Base-by-base conservation (phyloP, 2,888 invertebrate genomes). In the Nycteola revayana region DNA sequence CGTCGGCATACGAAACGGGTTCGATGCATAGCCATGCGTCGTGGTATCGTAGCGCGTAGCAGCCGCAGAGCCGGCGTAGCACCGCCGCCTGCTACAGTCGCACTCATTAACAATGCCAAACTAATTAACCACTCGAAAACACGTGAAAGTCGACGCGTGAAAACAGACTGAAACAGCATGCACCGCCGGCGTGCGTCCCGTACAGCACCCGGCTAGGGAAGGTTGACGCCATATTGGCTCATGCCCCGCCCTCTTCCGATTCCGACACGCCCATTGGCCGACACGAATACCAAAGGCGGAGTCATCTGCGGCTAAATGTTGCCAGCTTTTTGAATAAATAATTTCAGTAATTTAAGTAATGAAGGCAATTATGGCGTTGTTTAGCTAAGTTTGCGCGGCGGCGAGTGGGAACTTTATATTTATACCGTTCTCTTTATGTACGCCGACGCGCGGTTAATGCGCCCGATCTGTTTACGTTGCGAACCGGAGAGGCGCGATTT, bases 291-390 rank as follows among this genome's bases (percentile, higher is more conserved):
- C 36, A 41, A 33, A 60, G 85, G 84, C 71, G 82, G 83, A 48
- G 72, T 63, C 53, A 49, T 58, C 39, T 60, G 61, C 71, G 67
- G 75, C 75, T 74, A 75, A 84, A 85, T 88, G 87, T 87, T 88
- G 87, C 87, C 87, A 88, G 87, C 84, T 88, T 88, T 88, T 85
- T 88, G 88, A 88, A 88, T 88, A 88, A 88, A 88, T 88, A 88
- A 88, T 88, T 88, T 88, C 84, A 83, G 87, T 88, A 88, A 88
- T 88, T 88, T 88, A 88, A 88, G 88, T 88, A 88, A 88, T 88
- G 88, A 88, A 88, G 88, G 88, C 87, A 88, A 88, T 88, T 88
- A 88, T 87, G 88, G 88, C 86, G 87, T 87, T 88, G 88, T 88
- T 88, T 88, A 88, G 88, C 87, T 88, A 88, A 88, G 88, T 87